Evolutionary conservation across 2,113 vertebrate species (phyloP).

Genomic region (Thoracochromis brauschi): DNA sequence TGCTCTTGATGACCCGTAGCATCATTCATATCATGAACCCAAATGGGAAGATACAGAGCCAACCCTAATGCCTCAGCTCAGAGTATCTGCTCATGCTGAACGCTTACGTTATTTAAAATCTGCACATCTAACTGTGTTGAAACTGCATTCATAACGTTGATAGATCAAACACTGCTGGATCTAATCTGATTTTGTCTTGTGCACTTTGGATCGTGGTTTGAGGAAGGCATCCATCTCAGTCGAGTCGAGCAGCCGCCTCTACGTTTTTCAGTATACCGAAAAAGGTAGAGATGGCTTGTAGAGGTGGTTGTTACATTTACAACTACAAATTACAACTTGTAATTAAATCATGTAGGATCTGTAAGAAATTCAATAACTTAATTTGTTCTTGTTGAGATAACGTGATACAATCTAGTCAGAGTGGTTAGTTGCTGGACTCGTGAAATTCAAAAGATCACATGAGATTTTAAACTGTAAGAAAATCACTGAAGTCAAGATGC

Average conservation of each 20-base stretch:
- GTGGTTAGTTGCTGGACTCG: not conserved
- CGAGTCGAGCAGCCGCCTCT: not conserved
- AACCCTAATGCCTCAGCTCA: not conserved
- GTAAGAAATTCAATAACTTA: not conserved
- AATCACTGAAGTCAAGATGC: not conserved
- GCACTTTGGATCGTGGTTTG: rapidly evolving
- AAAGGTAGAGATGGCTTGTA: not conserved
- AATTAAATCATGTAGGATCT: not conserved
- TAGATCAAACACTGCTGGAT: not conserved
- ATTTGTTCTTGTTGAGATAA: not conserved
- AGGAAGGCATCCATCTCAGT: not conserved
- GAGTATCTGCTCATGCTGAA: not conserved
- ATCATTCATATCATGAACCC: not conserved
- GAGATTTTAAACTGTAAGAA: not conserved
- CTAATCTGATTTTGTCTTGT: not conserved
- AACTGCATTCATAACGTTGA: not conserved
- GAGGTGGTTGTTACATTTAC: not conserved
- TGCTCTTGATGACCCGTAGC: not conserved
- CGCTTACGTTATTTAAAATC: not conserved
- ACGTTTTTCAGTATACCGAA: not conserved
- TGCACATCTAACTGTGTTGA: not conserved
- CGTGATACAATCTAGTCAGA: not conserved
- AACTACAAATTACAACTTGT: too few species aligned
- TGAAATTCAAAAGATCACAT: not conserved
- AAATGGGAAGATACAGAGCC: not conserved